Evolutionary conservation across 1,140 invertebrate species (phyloP), one percentile per base, ranked within the genome.

Genomic region (Caenorhabditis tropicalis): DNA sequence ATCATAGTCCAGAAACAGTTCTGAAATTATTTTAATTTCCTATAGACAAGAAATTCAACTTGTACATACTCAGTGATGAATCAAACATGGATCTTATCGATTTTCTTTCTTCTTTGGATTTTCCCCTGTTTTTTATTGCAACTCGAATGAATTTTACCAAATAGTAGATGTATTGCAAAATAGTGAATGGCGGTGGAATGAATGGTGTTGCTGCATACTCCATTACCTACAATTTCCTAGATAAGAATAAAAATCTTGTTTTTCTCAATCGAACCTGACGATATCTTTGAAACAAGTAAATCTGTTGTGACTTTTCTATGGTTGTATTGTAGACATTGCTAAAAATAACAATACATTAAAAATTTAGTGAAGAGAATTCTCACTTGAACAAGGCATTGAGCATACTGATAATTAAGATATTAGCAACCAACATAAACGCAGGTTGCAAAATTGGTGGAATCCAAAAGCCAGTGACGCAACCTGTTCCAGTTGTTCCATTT

Each of bases 231-330:
- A 80, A 70, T 19, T 33, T 36, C 7, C 7, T 21, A 24, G 12
- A 51, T 51, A 21, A 51, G 15, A 2, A 4, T 21, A 7, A 51
- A 51, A 21, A n/a, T n/a, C n/a, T 16, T n/a, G 2, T 1, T 7
- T 53, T 6, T 15, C 1, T 21, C 5, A 31, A 79, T 9, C 46
- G n/a, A 29, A 84, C 83, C 80, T 98, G 95, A 27, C 95, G 95
- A 92, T 98, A 99, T 79, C 97, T 93, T 93, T 98, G 96, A 91
- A 98, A 99, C 95, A 98, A 98, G 97, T 97, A 99, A 1, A 98
- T 96, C 94, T 98, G 95, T 92, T 96, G 95, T 43, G 97, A 96
- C 86, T 96, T 94, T 85, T 95, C 95, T 93, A 97, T 96, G 83
- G 98, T 96, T 92, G 96, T 95, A 88, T 95, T 95, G 93, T 98